Percentiles rank a stretch among this genome's conserved stretches.
phyloP scores from a whole-genome alignment of 2,113 vertebrate species.

The Pristiophorus japonicus region DNA sequence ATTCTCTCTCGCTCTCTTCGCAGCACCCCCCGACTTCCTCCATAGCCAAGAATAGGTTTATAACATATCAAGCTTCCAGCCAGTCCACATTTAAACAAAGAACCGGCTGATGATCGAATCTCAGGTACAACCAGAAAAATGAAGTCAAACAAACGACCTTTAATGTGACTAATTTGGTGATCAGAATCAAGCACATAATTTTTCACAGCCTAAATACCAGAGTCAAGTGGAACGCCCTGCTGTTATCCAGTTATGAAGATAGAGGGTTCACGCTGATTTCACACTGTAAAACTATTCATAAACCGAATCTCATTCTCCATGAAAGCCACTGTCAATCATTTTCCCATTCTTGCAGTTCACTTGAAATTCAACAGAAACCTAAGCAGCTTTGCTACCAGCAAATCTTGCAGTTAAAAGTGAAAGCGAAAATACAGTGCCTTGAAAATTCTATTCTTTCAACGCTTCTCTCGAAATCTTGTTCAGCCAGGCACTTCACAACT shows the following conservation, averaged over 20 bases:
- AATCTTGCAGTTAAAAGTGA: not conserved
- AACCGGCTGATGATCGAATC: not conserved
- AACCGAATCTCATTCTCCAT: not conserved
- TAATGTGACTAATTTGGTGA: not conserved
- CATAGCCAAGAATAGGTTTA: not conserved
- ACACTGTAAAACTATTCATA: not conserved
- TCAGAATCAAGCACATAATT: not conserved
- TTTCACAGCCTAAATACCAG: not conserved
- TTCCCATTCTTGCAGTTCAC: not conserved
- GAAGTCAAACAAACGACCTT: not conserved
- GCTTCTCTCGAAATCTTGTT: not conserved
- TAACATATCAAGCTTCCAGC: not conserved
- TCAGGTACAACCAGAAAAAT: not conserved
- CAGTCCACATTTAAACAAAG: not conserved
- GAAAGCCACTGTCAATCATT: not conserved
- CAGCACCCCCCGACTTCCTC: not conserved
- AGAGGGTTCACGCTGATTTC: not conserved
- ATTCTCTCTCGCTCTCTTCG: not conserved
- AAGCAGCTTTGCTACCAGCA: not conserved
- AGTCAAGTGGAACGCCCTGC: not conserved
- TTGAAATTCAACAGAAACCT: not conserved
- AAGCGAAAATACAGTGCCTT: not conserved
- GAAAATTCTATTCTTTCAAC: not conserved
- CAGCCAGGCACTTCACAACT: not conserved
- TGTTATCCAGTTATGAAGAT: not conserved